Percentiles rank a stretch among this genome's conserved stretches.
Conservation (phyloP, 1,140 invertebrate species). For the Monochamus saltuarius region DNA sequence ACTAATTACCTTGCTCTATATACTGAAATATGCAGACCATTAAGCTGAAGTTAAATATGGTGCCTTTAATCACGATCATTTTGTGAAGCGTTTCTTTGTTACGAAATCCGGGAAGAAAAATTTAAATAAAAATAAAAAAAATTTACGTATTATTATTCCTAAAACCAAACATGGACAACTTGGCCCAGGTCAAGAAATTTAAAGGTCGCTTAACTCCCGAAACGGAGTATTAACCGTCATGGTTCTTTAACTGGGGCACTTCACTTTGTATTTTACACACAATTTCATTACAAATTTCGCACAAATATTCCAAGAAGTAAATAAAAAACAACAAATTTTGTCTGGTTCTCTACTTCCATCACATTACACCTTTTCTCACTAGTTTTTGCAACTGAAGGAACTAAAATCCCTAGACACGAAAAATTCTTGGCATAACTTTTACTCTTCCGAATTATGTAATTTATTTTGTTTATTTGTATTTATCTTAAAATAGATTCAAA, state of each 20-base stretch:
- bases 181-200: constrained; percentile 27
- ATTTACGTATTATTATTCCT: constrained; percentile 20
- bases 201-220: constrained; percentile 14
- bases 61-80: background rate
- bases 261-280: background rate
- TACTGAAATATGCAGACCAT: background rate
- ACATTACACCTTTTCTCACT: background rate
- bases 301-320: background rate
- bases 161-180: constrained; percentile 25
- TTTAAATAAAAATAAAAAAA: constrained; percentile 4
- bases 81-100: background rate
- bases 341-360: background rate
- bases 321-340: constrained; percentile 1
- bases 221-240: background rate
- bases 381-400: no score
- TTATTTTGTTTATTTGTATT: no score
- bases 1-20: background rate
- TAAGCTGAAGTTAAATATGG: background rate
- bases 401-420: no score
- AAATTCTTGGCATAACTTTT: no score
- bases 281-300: background rate
- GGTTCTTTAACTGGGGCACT: background rate
- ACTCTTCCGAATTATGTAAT: no score
- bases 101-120: constrained; percentile 2
- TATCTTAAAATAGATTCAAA: no score